These are phyloP conservation scores for Erannis defoliaria DNA, from an alignment of 2,888 invertebrate species.

Conservation along the genomic window DNA sequence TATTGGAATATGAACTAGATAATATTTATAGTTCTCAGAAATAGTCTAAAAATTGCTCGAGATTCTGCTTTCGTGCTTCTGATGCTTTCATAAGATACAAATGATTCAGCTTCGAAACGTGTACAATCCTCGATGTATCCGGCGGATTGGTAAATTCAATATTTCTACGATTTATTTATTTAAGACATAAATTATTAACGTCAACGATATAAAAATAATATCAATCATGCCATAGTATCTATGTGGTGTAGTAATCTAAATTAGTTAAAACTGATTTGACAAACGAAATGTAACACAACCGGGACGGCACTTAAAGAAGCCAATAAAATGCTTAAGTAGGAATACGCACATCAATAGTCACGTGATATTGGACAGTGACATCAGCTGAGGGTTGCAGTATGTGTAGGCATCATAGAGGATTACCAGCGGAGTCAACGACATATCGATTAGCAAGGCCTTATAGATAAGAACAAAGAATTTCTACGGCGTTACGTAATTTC, in stretches of 20 bases:
- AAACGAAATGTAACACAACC: slow-evolving; percentile 10
- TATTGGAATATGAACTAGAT: slow-evolving; percentile 74
- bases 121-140: slow-evolving; percentile 46
- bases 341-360: slow-evolving; percentile 14
- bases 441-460: slow-evolving; percentile 22
- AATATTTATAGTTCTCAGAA: slow-evolving; percentile 79
- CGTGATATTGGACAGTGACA: slow-evolving; percentile 35
- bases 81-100: slow-evolving; percentile 48
- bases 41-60: slow-evolving; percentile 77
- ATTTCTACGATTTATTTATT: slow-evolving; percentile 50
- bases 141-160: slow-evolving; percentile 51
- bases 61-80: slow-evolving; percentile 56
- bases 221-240: neutral
- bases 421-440: slow-evolving; percentile 28
- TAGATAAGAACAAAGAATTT: slow-evolving; percentile 21
- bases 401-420: slow-evolving; percentile 27
- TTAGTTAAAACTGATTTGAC: slow-evolving; percentile 15
- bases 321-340: slow-evolving; percentile 18
- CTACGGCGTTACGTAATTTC: slow-evolving; percentile 20
- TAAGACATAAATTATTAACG: slow-evolving; percentile 47
- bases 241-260: neutral
- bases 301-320: slow-evolving; percentile 25
- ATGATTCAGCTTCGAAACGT: slow-evolving; percentile 44
- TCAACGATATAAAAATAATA: slow-evolving; percentile 26
- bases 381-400: slow-evolving; percentile 34